phyloP scores from a whole-genome alignment of 2,888 invertebrate species.

The Cenopis cana region DNA sequence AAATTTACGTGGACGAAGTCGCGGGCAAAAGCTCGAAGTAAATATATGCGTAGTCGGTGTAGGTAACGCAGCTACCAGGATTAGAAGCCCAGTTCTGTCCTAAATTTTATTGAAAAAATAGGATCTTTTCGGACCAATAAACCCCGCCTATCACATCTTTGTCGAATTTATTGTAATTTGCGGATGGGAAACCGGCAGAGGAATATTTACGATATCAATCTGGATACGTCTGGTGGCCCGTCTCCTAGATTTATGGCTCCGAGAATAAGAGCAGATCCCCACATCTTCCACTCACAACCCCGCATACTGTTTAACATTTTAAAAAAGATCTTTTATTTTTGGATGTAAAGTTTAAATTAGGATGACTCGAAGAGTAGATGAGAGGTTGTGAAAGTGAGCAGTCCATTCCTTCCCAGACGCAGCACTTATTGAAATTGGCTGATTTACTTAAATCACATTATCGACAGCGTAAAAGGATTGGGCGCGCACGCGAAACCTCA shows the following conservation, averaged over 20 bases:
- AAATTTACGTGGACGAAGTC: too few species aligned
- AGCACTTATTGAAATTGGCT: constrained; percentile 83
- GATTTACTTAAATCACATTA: constrained; percentile 78
- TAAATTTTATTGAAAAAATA: constrained; percentile 21
- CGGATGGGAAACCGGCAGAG: constrained; percentile 54
- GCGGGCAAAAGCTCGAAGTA: too few species aligned
- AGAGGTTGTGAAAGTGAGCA: constrained; percentile 13
- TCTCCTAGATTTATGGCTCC: constrained; percentile 65
- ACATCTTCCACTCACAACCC: background rate
- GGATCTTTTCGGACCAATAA: constrained; percentile 12
- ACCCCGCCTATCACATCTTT: constrained; percentile 32
- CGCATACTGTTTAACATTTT: background rate
- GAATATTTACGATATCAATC: constrained; percentile 77
- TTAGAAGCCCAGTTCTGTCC: background rate
- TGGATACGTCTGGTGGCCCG: constrained; percentile 61
- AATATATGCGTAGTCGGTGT: too few species aligned
- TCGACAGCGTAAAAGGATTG: constrained; percentile 71
- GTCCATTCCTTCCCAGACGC: constrained; percentile 63
- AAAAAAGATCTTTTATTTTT: constrained; percentile 14
- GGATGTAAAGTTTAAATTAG: constrained; percentile 12
- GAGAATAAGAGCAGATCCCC: constrained; percentile 75
- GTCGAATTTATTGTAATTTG: constrained; percentile 58
- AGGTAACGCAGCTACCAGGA: background rate
- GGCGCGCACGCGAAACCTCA: constrained; percentile 54
- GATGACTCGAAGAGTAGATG: background rate